These are phyloP conservation scores for Xenopus laevis DNA, from an alignment of 2,113 vertebrate genomes.

Conservation along the genomic window DNA sequence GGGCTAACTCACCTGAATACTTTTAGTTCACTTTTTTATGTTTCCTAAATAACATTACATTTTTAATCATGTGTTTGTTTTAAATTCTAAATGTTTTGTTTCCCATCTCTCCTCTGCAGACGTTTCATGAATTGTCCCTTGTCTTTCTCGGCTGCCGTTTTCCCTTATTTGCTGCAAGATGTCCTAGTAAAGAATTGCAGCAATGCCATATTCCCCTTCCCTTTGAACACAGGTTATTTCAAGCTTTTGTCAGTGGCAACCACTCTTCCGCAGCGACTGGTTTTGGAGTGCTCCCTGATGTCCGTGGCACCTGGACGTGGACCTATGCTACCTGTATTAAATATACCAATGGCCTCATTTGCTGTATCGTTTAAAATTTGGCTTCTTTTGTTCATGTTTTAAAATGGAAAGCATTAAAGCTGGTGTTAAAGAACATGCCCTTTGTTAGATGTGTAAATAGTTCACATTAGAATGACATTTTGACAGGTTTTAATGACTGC, in stretches of 20 bases:
- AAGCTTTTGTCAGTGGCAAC: conserved; percentile 84
- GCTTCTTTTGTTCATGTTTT: conserved; percentile 82
- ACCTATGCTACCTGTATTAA: conserved; percentile 82
- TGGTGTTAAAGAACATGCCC: conserved; percentile 77
- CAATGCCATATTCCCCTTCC: conserved; percentile 79
- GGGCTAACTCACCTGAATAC: no score
- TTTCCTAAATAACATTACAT: no score
- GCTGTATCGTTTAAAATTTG: conserved; percentile 87
- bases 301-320: conserved; percentile 75
- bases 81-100: conserved; percentile 22
- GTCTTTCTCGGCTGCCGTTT: conserved; percentile 67
- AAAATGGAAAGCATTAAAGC: conserved; percentile 73
- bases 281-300: conserved; percentile 85
- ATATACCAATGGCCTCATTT: conserved; percentile 83
- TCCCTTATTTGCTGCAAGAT: conserved; percentile 75
- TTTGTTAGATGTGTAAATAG: conserved; percentile 77
- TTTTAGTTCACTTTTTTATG: no score
- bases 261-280: conserved; percentile 80
- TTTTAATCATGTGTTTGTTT: no score
- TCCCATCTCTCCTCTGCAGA: conserved; percentile 60
- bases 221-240: conserved; percentile 83
- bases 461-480: conserved; percentile 52
- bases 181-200: conserved; percentile 78
- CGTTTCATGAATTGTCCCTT: conserved; percentile 86
- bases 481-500: conserved; percentile 73